Conservation (phyloP, 2,888 invertebrate species). For the Eupithecia tripunctaria region DNA sequence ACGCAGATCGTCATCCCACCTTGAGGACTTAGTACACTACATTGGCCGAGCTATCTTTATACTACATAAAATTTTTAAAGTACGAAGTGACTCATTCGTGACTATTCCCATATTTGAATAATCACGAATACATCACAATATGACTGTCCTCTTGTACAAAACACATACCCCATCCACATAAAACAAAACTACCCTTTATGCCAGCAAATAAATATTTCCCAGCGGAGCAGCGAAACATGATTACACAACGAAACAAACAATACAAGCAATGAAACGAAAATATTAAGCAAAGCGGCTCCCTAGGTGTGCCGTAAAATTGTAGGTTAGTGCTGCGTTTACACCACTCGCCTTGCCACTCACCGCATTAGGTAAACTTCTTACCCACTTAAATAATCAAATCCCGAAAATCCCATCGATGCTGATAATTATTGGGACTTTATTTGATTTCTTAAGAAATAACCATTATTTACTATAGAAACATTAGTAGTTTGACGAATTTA, state of each 20-base stretch:
- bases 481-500: too few species aligned
- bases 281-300: constrained; percentile 51
- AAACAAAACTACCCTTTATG: constrained; percentile 3
- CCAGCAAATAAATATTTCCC: constrained; percentile 5
- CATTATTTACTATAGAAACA: too few species aligned
- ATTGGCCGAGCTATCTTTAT: too few species aligned
- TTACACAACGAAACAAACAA: constrained; percentile 17
- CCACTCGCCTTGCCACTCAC: not conserved
- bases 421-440: too few species aligned
- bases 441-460: too few species aligned
- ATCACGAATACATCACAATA: not conserved
- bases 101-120: too few species aligned
- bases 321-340: constrained; percentile 20
- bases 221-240: constrained; percentile 1
- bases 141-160: not conserved
- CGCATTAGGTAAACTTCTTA: not conserved
- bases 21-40: too few species aligned
- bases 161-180: not conserved
- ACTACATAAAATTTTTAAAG: too few species aligned
- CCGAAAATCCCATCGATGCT: too few species aligned
- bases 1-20: too few species aligned
- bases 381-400: too few species aligned
- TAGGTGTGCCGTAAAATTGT: constrained; percentile 47
- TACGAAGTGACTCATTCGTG: too few species aligned
- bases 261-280: constrained; percentile 45